phyloP scores from a whole-genome alignment of 2,113 vertebrate species.

The Albula goreensis region DNA sequence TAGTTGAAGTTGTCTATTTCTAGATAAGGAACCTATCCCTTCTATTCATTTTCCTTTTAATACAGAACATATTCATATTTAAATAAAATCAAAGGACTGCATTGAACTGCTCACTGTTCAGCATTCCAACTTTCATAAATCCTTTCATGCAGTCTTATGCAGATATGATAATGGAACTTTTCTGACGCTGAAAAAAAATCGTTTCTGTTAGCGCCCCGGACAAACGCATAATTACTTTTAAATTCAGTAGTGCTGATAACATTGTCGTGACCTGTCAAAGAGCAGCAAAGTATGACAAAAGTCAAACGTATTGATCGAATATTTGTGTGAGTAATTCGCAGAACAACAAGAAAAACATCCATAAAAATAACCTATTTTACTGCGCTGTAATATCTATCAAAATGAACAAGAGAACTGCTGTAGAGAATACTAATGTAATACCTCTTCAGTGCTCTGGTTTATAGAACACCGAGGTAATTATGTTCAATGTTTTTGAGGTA shows the following conservation, averaged over 20 bases:
- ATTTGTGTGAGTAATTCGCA: slow-evolving; percentile 43
- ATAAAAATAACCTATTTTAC: slow-evolving; percentile 46
- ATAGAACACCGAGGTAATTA: not conserved
- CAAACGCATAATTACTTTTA: slow-evolving; percentile 72
- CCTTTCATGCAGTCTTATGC: slow-evolving; percentile 58
- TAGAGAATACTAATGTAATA: not conserved
- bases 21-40: slow-evolving; percentile 45
- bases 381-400: slow-evolving; percentile 26
- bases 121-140: slow-evolving; percentile 59
- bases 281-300: not conserved
- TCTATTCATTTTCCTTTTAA: slow-evolving; percentile 64
- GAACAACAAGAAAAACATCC: slow-evolving; percentile 45
- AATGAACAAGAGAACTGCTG: slow-evolving; percentile 27
- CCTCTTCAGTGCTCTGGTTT: not conserved
- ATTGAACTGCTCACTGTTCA: slow-evolving; percentile 64
- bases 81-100: slow-evolving; percentile 74
- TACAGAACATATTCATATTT: slow-evolving; percentile 63
- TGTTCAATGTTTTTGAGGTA: not conserved
- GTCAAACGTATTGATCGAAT: slow-evolving; percentile 50
- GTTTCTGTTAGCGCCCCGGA: slow-evolving; percentile 42
- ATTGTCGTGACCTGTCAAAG: slow-evolving; percentile 54
- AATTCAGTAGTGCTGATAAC: slow-evolving; percentile 71
- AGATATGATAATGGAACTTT: slow-evolving; percentile 69
- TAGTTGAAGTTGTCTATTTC: slow-evolving; percentile 60
- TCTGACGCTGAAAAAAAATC: slow-evolving; percentile 38